Base-by-base conservation (phyloP, 2,888 invertebrate genomes). In the Doris montereyensis region DNA sequence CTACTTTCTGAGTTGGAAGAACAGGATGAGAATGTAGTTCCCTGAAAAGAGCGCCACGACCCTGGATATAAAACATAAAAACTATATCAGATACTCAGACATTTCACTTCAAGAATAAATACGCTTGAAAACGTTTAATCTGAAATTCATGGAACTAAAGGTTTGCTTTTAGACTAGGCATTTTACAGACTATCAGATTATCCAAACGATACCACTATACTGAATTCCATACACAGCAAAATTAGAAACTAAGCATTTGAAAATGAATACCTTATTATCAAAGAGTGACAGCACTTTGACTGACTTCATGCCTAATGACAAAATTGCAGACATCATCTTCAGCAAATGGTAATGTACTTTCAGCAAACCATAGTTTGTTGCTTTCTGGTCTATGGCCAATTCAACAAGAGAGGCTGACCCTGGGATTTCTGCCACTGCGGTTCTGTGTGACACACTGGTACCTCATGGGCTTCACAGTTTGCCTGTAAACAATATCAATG, bases 311-410 rank as follows among this genome's bases (percentile, higher is more conserved):
- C 94, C 94, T 87, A 97, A 96, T 83, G 94, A 93, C 26, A 96
- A 94, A 84, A 97, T 94, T 91, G 96, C 95, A 84, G 95, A 94
- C 77, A 97, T 92, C 0, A 95, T 94, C 82, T 94, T 93, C 1
- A 95, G 94, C 76, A 97, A 92, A 91, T 97, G 96, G 86, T 95
- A 94, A 91, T 97, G 97, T 78, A 97, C 92, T 85, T 95, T 94
- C 8, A 97, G 92, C 83, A 97, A 93, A 84, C 95, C 95, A 82
- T 94, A 94, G 91, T 96, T 95, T 0, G 95, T 94, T 77, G 93
- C 93, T 84, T 94, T 94, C 88, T 96, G 96, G 81, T 95, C 94
- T 81, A 96, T 92, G 0, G 97, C 96, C 67, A 96, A 93, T 90
- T 95, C 95, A 95, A 94, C 78, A 98, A 92, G 0, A 97, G 89